Base-by-base conservation (phyloP, 2,797 vertebrate species). In the Xenopus petersii region DNA sequence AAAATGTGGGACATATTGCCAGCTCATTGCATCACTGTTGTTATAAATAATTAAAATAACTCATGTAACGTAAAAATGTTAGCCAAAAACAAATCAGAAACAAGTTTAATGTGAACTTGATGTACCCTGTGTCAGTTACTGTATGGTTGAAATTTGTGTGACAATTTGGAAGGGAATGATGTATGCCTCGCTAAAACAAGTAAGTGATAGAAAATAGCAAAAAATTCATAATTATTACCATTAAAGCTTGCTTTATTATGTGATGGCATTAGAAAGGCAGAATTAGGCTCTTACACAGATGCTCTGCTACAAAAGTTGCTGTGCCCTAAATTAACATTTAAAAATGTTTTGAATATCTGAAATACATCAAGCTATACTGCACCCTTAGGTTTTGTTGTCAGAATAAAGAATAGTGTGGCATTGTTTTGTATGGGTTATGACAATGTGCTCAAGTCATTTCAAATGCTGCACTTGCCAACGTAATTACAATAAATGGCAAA, bases 241-340 rank as follows among this genome's bases (percentile, higher is more conserved):
- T 58, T 56, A 65, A 47, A 55, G 24, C 47, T 12, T 73, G 54
- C 51, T 73, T 65, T 65, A 55, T 56, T 65, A 17, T 56, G 33
- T 24, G 6, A 64, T 65, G n/a, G 56, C 16, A 65, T 26, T 42
- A 42, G 36, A 54, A 65, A 65, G 30, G 15, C 48, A 55, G 30
- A 56, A 55, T 54, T 73, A 58, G 33, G 24, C 10, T 42, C 10
- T 24, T 36, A 47, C 42, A 7, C 62, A 73, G 63, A 73, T 59
- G 62, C 42, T 65, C 36, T 42, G 36, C 36, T 42, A 42, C 36
- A 42, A 42, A 42, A 42, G 36, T 42, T 42, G 26, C 26, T 30
- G 36, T 42, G 12, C 10, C 26, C 16, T 33, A 30, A n/a, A 73
- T 65, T 64, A 73, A 73, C 71, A 73, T 56, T 73, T 64, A 72